phyloP scores from a whole-genome alignment of 2,888 invertebrate species.

The Drosophila eohydei region DNA sequence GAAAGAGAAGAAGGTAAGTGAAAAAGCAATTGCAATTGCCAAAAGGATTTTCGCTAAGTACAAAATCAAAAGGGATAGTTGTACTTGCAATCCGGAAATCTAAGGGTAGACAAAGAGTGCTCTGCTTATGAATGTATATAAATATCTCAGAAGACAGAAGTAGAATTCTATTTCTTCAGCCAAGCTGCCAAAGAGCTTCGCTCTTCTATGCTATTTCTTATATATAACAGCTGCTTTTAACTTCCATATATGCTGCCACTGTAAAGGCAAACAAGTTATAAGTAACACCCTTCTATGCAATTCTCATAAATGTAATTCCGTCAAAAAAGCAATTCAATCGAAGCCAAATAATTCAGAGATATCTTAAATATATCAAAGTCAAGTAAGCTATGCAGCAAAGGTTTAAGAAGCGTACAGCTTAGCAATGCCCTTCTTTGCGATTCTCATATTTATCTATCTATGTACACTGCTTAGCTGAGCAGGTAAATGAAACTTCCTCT shows the following conservation, averaged over 20 bases:
- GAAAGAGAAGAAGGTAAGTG: slow-evolving; percentile 34
- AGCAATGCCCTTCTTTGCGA: background rate
- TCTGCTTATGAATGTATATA: background rate
- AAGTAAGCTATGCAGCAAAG: background rate
- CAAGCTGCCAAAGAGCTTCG: background rate
- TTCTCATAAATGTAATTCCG: background rate
- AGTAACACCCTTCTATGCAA: background rate
- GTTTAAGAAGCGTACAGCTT: background rate
- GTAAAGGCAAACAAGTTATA: background rate
- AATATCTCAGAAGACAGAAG: background rate
- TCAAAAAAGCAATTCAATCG: too few species aligned
- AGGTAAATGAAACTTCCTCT: too few species aligned
- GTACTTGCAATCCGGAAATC: background rate
- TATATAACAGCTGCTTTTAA: background rate
- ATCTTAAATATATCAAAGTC: too few species aligned
- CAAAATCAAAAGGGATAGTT: slow-evolving; percentile 11
- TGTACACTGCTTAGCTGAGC: background rate
- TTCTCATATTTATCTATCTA: background rate
- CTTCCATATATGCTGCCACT: background rate
- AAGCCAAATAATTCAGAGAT: too few species aligned
- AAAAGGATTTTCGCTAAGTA: slow-evolving; percentile 21
- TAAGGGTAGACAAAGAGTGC: background rate
- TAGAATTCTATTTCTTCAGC: too few species aligned
- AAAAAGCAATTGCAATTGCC: slow-evolving; percentile 58
- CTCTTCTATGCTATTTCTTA: background rate